Evolutionary conservation across 2,113 vertebrate species (phyloP).

Genomic region (Epinephelus lanceolatus): DNA sequence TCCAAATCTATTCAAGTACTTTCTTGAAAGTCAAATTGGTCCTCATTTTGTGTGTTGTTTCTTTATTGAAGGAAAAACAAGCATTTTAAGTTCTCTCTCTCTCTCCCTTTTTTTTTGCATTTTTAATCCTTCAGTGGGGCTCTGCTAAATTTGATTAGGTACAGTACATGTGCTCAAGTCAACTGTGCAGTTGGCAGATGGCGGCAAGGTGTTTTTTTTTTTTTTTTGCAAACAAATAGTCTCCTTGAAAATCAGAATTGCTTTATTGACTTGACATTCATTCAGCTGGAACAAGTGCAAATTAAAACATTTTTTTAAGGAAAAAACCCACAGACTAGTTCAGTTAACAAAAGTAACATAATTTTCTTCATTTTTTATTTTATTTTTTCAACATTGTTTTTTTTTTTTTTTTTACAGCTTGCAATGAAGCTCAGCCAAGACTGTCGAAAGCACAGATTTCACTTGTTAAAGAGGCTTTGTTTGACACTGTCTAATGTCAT

Average conservation of each 20-base stretch:
- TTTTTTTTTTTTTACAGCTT: conserved; percentile 27
- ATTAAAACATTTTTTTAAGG: conserved; percentile 68
- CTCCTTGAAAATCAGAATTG: conserved; percentile 81
- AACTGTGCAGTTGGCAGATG: conserved; percentile 89
- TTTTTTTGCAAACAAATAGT: conserved; percentile 78
- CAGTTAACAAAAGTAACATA: conserved; percentile 32
- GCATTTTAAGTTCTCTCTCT: conserved; percentile 43
- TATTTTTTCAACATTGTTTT: conserved; percentile 26
- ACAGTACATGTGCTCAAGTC: conserved; percentile 94
- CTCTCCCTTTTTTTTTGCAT: conserved; percentile 45
- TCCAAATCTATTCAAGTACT: conserved; percentile 97
- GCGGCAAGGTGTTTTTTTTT: conserved; percentile 83
- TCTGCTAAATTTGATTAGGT: conserved; percentile 94
- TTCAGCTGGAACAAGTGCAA: conserved; percentile 74
- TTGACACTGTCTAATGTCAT: conserved; percentile 76
- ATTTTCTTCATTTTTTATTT: conserved; percentile 34
- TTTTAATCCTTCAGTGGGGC: conserved; percentile 79
- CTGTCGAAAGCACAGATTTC: conserved; percentile 61
- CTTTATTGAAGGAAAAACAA: conserved; percentile 76
- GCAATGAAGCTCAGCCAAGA: conserved; percentile 54
- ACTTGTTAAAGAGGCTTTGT: conserved; percentile 81
- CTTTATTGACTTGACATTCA: conserved; percentile 78
- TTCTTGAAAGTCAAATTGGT: conserved; percentile 98
- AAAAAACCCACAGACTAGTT: conserved; percentile 24
- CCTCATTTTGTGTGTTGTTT: conserved; percentile 84